Conservation (phyloP, 2,113 vertebrate species). For the Nymphicus hollandicus region DNA sequence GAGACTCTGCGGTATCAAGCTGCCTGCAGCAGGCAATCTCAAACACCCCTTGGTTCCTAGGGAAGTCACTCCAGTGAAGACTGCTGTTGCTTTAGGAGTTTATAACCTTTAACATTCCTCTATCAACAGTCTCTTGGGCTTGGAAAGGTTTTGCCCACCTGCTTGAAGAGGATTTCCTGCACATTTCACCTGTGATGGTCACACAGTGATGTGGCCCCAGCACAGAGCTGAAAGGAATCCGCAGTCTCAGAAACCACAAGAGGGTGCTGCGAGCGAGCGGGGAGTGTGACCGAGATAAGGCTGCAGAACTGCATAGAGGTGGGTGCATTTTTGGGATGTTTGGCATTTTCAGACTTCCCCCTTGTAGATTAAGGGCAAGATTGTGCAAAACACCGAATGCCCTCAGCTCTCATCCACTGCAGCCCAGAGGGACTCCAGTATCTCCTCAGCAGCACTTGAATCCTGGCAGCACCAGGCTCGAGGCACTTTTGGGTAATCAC, state of each 20-base stretch:
- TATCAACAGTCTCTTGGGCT: not conserved
- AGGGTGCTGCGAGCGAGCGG: not conserved
- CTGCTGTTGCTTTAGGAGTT: not conserved
- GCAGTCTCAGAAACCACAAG: not conserved
- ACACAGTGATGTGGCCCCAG: not conserved
- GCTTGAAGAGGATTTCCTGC: not conserved
- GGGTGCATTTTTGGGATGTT: slow-evolving; percentile 43
- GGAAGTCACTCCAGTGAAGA: not conserved
- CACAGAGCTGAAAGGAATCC: not conserved
- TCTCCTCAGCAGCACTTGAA: not conserved
- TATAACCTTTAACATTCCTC: not conserved
- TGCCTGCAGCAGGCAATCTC: not conserved
- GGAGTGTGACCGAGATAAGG: not conserved
- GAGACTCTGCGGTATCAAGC: rapidly evolving
- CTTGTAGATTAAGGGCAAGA: slow-evolving; percentile 9
- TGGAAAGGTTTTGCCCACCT: not conserved
- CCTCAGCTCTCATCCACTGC: not conserved
- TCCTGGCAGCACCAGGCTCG: not conserved
- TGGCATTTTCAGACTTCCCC: slow-evolving; percentile 46
- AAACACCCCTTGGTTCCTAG: not conserved
- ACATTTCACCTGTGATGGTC: rapidly evolving
- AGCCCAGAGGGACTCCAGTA: not conserved
- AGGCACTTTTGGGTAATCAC: not conserved
- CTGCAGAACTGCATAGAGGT: not conserved
- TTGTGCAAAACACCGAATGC: not conserved